Evolutionary conservation across 2,113 vertebrate genomes (phyloP).

Genomic region (Geococcyx californianus): DNA sequence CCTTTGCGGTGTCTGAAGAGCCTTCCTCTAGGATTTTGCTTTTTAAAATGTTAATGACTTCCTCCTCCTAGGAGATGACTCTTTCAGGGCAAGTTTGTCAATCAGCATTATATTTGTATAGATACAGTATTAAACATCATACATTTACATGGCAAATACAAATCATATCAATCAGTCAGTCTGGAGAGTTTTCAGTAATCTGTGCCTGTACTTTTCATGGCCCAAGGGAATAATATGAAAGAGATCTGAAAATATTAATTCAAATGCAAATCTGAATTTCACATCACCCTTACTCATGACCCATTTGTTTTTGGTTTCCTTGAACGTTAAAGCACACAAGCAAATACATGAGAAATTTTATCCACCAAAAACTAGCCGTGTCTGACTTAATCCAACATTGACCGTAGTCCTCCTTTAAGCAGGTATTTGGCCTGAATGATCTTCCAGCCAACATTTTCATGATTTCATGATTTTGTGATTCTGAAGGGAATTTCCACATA

Average conservation of each 20-base stretch:
- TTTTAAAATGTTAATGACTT: conserved; percentile 65
- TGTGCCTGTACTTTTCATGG: background rate
- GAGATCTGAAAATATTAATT: conserved; percentile 41
- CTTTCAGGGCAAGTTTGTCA: conserved; percentile 60
- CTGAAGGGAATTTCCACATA: background rate
- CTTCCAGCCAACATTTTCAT: background rate
- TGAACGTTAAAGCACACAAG: background rate
- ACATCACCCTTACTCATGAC: background rate
- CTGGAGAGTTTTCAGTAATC: conserved; percentile 22
- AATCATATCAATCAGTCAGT: conserved; percentile 30
- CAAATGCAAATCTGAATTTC: conserved; percentile 58
- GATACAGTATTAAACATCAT: conserved; percentile 34
- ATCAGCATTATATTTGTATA: conserved; percentile 58
- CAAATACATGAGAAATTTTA: background rate
- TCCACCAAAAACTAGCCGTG: background rate
- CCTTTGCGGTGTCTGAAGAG: background rate
- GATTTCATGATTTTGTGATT: background rate
- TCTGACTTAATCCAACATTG: background rate
- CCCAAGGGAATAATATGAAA: conserved; percentile 41
- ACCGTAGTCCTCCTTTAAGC: background rate
- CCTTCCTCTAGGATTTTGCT: conserved; percentile 31
- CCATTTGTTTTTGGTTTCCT: conserved; percentile 50
- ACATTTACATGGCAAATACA: conserved; percentile 67
- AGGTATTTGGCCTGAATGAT: background rate
- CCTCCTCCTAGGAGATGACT: conserved; percentile 28